These are phyloP conservation scores for Myodes glareolus DNA, from an alignment of 2,113 vertebrate genomes.

Conservation along the genomic window DNA sequence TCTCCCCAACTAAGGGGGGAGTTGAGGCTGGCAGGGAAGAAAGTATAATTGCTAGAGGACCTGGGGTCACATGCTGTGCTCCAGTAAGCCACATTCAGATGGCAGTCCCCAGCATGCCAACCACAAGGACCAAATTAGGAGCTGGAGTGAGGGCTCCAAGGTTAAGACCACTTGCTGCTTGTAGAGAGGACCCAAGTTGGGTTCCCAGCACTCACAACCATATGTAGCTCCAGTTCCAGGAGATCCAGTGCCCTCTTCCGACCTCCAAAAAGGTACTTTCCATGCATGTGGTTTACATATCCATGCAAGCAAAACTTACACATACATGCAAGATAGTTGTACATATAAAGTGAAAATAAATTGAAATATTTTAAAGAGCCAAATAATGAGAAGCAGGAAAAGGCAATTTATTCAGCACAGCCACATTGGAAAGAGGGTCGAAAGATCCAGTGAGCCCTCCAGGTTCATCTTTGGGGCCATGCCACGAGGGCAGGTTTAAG, in stretches of 20 bases:
- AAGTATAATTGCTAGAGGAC: neutral
- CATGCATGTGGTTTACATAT: neutral
- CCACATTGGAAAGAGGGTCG: neutral
- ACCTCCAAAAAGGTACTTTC: neutral
- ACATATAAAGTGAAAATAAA: neutral
- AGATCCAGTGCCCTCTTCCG: neutral
- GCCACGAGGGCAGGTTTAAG: neutral
- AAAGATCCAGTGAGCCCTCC: neutral
- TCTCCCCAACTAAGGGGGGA: neutral
- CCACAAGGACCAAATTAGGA: neutral
- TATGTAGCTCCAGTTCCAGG: neutral
- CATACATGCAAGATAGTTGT: neutral
- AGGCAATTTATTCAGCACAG: neutral
- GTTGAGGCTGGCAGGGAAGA: neutral
- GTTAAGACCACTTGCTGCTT: neutral
- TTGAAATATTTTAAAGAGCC: neutral
- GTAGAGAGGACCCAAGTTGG: neutral
- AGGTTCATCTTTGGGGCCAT: neutral
- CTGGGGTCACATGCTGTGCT: neutral
- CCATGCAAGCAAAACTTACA: neutral
- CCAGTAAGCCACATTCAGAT: neutral
- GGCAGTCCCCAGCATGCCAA: neutral
- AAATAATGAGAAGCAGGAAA: neutral
- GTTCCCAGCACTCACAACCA: neutral
- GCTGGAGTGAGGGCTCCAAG: neutral